These are phyloP conservation scores for Acridotheres tristis DNA, from an alignment of 2,797 vertebrate genomes.

Conservation along the genomic window DNA sequence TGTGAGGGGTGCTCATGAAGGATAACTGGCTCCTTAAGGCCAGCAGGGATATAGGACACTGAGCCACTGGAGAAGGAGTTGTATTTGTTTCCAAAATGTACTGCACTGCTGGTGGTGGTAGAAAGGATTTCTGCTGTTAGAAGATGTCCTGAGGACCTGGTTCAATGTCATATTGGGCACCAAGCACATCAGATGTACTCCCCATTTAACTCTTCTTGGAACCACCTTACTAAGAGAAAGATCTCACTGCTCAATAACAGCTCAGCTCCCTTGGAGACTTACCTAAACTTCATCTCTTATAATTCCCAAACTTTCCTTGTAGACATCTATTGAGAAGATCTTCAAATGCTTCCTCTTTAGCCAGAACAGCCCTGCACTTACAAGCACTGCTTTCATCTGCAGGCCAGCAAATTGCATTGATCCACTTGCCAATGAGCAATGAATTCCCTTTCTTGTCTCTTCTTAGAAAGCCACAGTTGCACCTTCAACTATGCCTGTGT, in stretches of 20 bases:
- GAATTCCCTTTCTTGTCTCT: neutral
- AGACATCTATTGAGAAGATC: neutral
- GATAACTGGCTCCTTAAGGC: neutral
- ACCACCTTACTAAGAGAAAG: neutral
- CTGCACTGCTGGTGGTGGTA: neutral
- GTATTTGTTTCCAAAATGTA: neutral
- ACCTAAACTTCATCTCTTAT: neutral
- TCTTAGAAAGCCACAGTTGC: neutral
- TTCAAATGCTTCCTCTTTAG: neutral
- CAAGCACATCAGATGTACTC: neutral
- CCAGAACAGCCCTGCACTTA: neutral
- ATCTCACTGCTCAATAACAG: neutral
- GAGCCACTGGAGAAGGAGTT: neutral
- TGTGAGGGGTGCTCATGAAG: accelerated
- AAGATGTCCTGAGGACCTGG: neutral
- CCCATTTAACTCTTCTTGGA: neutral
- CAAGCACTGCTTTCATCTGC: neutral
- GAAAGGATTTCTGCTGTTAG: neutral
- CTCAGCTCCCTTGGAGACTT: neutral
- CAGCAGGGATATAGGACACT: neutral
- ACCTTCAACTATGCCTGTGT: neutral
- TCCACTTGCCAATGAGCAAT: neutral
- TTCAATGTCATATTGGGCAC: neutral
- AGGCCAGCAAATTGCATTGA: neutral
- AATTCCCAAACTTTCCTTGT: neutral